Conservation (phyloP, 1,140 invertebrate genomes). For the Aphis gossypii region DNA sequence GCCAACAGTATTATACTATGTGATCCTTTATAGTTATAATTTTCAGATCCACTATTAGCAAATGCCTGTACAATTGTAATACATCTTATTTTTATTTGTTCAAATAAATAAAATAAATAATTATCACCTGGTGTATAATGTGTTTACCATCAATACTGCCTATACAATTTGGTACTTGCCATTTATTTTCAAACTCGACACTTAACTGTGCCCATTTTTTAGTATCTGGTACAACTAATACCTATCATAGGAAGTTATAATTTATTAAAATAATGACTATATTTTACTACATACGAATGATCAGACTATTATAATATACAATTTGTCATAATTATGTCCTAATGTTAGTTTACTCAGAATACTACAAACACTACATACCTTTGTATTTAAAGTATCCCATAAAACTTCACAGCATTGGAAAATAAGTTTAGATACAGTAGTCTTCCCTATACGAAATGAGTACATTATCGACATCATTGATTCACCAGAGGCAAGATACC, state of each 20-base stretch:
- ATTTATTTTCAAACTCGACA: background rate
- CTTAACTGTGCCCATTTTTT: background rate
- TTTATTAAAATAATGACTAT: background rate
- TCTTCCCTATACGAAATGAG: background rate
- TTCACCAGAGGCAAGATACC: background rate
- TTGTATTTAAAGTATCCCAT: background rate
- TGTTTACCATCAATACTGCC: constrained; percentile 1
- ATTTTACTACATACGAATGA: background rate
- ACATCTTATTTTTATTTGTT: background rate
- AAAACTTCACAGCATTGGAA: background rate
- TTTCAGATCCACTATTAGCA: constrained; percentile 63
- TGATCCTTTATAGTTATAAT: constrained; percentile 65
- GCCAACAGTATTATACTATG: constrained; percentile 65
- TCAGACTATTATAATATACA: too few species aligned
- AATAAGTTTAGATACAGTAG: background rate
- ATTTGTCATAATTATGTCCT: too few species aligned
- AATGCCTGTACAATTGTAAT: background rate
- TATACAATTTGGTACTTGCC: background rate
- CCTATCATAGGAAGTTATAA: background rate
- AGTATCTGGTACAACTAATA: background rate
- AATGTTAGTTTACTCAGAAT: too few species aligned
- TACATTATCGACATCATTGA: background rate
- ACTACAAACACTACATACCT: background rate
- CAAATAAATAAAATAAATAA: background rate
- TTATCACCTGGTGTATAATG: background rate